Evolutionary conservation across 1,140 invertebrate genomes (phyloP).

Genomic region (Vanessa tameamea): DNA sequence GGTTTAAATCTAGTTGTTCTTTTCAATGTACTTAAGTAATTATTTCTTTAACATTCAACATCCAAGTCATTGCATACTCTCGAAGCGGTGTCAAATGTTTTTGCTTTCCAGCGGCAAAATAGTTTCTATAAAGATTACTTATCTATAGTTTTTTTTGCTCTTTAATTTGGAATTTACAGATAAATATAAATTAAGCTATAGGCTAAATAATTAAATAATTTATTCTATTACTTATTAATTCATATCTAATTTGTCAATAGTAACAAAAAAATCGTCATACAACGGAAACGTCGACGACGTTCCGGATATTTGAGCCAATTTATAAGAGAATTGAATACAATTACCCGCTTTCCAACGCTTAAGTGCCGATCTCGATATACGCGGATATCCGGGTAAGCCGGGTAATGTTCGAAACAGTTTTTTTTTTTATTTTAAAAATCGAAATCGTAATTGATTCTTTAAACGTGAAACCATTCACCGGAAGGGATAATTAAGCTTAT

Average conservation of each 20-base stretch:
- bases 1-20: too few relatives aligned
- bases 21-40: too few relatives aligned
- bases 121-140: too few relatives aligned
- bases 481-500: too few relatives aligned
- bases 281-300: conserved; percentile 47
- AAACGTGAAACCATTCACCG: too few relatives aligned
- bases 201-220: background rate
- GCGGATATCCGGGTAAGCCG: conserved; percentile 33
- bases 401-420: conserved; percentile 11
- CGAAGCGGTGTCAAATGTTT: too few relatives aligned
- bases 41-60: too few relatives aligned
- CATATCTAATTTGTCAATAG: background rate
- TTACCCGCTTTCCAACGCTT: conserved; percentile 63
- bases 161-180: too few relatives aligned
- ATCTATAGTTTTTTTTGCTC: too few relatives aligned
- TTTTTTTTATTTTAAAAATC: background rate
- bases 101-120: too few relatives aligned
- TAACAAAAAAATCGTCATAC: conserved; percentile 10
- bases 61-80: too few relatives aligned
- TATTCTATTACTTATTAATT: conserved; percentile 9
- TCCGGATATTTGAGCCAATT: conserved; percentile 55
- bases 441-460: background rate
- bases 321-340: conserved; percentile 74
- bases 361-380: conserved; percentile 60
- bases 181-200: background rate